Evolutionary conservation across 1,140 invertebrate genomes (phyloP), one percentile per base, ranked within the genome.

Genomic region (Hypsibius dujardini): DNA sequence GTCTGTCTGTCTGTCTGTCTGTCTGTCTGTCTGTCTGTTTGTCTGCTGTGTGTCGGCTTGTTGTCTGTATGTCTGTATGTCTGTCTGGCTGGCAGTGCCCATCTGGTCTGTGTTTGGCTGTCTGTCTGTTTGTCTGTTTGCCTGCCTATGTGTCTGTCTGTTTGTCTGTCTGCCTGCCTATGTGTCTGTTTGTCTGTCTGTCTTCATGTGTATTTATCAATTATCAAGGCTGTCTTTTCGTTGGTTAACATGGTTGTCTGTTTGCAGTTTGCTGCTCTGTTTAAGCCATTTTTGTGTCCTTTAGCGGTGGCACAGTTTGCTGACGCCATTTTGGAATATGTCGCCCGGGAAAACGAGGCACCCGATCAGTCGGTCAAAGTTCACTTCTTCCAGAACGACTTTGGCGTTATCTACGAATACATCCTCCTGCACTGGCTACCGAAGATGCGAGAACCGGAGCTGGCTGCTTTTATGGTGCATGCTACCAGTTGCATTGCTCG

Each of bases 281-380:
- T 72, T 14, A 3, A n/a, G 42, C 15, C 40, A 28, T 47, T 69
- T 47, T 74, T 75, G 47, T 45, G 40, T 42, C 74, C 74, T 73
- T 72, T 71, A 90, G 90, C 87, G 70, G 82, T 92, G 72, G 86
- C 87, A 7, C 86, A 86, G 76, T 90, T 92, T 78, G 85, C 87
- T 74, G 89, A 91, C 75, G 88, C 90, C 0, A 84, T 94, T 47
- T 81, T 87, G n/a, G 90, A 93, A 77, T 90, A 90, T 78, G 82
- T 87, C 72, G 85, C 84, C 46, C 87, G 86, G 76, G 79, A 82
- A 69, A 82, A 86, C 47, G 81, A 84, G 74, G 81, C 83, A 1
- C 82, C 84, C 12, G 87, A 87, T 77, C 82, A 84, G 71, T 84
- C 85, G 75, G 86, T 90, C 28, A 83, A 81, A 47, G 42, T 67